Evolutionary conservation across 2,888 invertebrate species (phyloP), one percentile per base, ranked within the genome.

Genomic region (Drosophila crucigera): DNA sequence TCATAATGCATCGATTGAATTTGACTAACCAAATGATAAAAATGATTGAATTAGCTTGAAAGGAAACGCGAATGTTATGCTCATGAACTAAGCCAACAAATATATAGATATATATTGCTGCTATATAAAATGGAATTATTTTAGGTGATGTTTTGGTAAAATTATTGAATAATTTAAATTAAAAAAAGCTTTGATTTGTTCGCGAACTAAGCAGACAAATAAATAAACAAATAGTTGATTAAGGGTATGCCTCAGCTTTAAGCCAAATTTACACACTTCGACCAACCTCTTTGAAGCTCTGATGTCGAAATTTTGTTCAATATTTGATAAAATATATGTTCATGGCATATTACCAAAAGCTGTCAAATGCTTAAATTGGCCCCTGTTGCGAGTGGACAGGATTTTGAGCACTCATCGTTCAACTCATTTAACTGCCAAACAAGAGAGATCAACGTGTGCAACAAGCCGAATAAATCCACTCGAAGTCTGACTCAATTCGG

Each of bases 351-450:
- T 9, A 2, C 25, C 25, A 25, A 9, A 25, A 9, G 16, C 16
- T 25, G 47, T 41, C 22, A 39, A 22, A 35, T 19, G 35, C 11
- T 41, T 10, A 19, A 30, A 22, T 31, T 47, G 47, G 25, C 25
- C 7, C 19, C 25, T 33, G 28, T 22, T 59, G 53, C 39, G 22
- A 37, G 37, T 33, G 56, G 62, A 33, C 37, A 54, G 41, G 22
- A 25, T 22, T 50, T 55, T 49, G 56, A 43, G 47, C 35, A 43
- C 10, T 68, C 84, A 64, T 72, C 73, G 72, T 43, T 66, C 72
- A 76, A 78, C 73, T 85, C 78, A 76, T 75, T 83, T 76, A 62
- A 75, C 82, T 73, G 75, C 66, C 58, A 75, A 80, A 39, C 39
- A 37, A 43, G 54, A 58, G 67, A 68, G 66, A 67, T 64, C 56